Evolutionary conservation across 2,888 invertebrate species (phyloP), one percentile per base, ranked within the genome.

Genomic region (Drosophila demipolita): DNA sequence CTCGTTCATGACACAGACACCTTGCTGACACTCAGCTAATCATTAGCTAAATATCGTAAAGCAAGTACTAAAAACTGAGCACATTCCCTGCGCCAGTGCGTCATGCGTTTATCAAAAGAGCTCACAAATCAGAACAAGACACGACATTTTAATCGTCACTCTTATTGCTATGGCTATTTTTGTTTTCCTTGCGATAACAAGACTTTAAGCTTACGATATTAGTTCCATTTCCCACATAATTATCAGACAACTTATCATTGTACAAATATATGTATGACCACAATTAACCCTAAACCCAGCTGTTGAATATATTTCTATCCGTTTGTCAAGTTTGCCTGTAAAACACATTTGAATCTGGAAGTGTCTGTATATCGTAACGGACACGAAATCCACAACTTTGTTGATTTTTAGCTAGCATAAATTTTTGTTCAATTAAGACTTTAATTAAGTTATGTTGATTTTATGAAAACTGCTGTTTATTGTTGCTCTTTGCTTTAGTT

Each of bases 101-200:
- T 68, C 68, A 66, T 38, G 26, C 8, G 26, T n/a, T 23, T 36
- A 11, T 58, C 11, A 42, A 57, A 15, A 52, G 52, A 20, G 8
- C 23, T n/a, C 9, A 45, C 57, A 57, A 57, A 58, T 64, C 20
- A 33, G 20, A 64, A 6, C 4, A 20, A 12, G 35, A 38, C 50
- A 68, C 40, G 38, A 32, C 52, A 52, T 20, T 1, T 32, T 8
- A 29, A 50, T 50, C 50, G 29, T 26, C 49, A 26, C 11, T 15
- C 36, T 15, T 1, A 23, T 8, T 29, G 17, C 15, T 12, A 17
- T 2, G 32, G 23, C 38, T 29, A 3, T 26, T 49, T 12, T 54
- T 17, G 6, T 33, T 62, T 8, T 36, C 36, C 35, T 59, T 26
- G 20, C 36, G 72, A 72, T 72, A 71, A 64, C 42, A 40, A 9